These are phyloP conservation scores for Pelagia noctiluca DNA, from an alignment of 30 jellyfish, hydroid and myxozoan species.

Conservation along the genomic window DNA sequence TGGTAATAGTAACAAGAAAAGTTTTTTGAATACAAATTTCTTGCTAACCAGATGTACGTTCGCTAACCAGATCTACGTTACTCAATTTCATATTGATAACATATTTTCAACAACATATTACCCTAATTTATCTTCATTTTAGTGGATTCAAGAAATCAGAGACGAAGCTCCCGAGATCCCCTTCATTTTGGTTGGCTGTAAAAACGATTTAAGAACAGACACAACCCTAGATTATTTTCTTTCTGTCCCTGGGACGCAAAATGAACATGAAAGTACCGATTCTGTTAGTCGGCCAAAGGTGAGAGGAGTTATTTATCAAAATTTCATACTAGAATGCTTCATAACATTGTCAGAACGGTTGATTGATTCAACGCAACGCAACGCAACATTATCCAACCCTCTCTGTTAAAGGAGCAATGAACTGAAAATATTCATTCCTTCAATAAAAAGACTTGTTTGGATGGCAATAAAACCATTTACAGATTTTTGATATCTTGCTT, in stretches of 20 bases:
- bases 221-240: constrained; percentile 52
- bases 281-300: constrained; percentile 60
- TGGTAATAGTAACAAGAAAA: no score
- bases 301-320: no score
- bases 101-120: not conserved
- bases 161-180: constrained; percentile 79
- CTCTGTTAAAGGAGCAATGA: no score
- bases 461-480: no score
- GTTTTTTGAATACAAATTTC: not conserved
- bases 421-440: no score
- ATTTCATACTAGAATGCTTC: no score
- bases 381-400: no score
- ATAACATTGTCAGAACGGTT: no score
- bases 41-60: not conserved
- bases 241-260: constrained; percentile 62
- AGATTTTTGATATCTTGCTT: no score
- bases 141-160: constrained; percentile 92
- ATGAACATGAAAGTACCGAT: constrained; percentile 26
- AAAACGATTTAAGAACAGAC: constrained; percentile 81
- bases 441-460: no score
- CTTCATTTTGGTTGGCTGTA: constrained; percentile 88
- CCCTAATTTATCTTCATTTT: not conserved
- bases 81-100: not conserved
- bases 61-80: not conserved
- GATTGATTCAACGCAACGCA: no score